Percentiles rank a stretch among this genome's conserved stretches.
Conservation (phyloP, 1,140 invertebrate species). For the Heliconius himera region DNA sequence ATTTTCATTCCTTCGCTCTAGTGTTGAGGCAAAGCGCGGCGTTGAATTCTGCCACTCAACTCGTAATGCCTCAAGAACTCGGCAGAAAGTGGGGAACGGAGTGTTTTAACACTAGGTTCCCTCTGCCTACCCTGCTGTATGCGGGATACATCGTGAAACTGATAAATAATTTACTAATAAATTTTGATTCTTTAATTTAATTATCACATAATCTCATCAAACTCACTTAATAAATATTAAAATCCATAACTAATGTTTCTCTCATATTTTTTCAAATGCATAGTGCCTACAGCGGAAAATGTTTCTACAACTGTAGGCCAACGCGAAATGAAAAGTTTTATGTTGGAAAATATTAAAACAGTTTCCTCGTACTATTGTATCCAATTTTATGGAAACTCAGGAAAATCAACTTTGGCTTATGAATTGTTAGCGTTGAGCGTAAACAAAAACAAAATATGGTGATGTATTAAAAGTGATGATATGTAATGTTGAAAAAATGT, state of each 20-base stretch:
- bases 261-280: conserved; percentile 18
- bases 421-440: not conserved
- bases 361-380: conserved; percentile 33
- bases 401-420: not conserved
- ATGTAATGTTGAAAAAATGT: not conserved
- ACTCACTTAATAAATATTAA: not conserved
- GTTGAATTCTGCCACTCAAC: no score
- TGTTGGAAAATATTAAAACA: conserved; percentile 39
- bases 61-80: no score
- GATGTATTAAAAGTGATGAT: not conserved
- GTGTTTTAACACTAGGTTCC: no score
- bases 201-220: not conserved
- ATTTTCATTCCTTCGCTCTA: no score
- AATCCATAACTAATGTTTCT: conserved; percentile 3
- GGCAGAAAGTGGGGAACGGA: no score
- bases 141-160: no score
- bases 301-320: conserved; percentile 26
- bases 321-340: conserved; percentile 36
- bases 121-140: no score
- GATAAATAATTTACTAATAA: no score
- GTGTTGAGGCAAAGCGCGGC: no score
- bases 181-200: no score
- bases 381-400: conserved; percentile 29
- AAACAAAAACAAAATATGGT: not conserved
- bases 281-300: conserved; percentile 30